These are phyloP conservation scores for Haplochromis vanheusdeni DNA, from an alignment of 2,113 vertebrate species.

Conservation along the genomic window DNA sequence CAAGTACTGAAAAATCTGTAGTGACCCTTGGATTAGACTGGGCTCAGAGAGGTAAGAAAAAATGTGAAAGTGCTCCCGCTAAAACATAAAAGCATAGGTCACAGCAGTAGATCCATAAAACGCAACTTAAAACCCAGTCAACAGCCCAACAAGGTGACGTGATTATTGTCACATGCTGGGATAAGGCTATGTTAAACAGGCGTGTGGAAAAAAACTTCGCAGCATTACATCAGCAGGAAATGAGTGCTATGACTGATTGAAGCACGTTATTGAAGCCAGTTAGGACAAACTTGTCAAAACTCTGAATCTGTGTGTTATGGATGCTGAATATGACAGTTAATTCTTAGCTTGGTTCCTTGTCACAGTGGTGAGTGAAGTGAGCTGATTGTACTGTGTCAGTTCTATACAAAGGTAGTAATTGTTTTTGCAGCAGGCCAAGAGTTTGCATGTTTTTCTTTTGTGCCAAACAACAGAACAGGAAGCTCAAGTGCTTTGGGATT, in stretches of 20 bases:
- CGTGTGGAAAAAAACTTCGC: neutral
- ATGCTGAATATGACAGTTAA: neutral
- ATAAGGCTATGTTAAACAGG: neutral
- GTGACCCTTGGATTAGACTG: neutral
- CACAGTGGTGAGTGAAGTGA: neutral
- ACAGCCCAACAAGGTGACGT: neutral
- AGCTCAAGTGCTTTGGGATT: neutral
- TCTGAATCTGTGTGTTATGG: neutral
- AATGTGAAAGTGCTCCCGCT: neutral
- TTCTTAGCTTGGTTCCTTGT: neutral
- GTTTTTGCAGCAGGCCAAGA: neutral
- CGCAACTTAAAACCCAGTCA: neutral
- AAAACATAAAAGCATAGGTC: neutral
- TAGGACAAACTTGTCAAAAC: neutral
- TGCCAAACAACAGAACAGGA: neutral
- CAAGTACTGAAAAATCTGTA: neutral
- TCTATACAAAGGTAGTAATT: neutral
- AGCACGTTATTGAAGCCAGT: neutral
- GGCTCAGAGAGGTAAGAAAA: neutral
- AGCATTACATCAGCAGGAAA: neutral
- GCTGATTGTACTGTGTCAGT: neutral
- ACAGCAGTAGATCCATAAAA: neutral
- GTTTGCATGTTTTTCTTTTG: slow-evolving; percentile 14
- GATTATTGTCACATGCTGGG: neutral
- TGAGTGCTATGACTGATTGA: neutral